Percentiles rank a stretch among this genome's conserved stretches.
Evolutionary conservation across 1,140 invertebrate genomes (phyloP).

Genomic region (Gonioctena quinquepunctata): DNA sequence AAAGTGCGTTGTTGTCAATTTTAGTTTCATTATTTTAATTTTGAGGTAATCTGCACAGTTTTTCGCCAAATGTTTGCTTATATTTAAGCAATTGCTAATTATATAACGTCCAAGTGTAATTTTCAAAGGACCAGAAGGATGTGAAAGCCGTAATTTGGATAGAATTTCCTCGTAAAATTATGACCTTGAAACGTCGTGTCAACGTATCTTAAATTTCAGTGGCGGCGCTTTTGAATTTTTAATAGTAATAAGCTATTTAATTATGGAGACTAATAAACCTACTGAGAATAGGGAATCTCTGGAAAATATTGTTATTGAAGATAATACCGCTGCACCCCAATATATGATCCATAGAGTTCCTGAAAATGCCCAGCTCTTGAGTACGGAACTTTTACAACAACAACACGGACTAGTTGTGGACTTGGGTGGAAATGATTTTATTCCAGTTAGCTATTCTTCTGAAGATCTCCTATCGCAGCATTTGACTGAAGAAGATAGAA

Average conservation of each 20-base stretch:
- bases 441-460: slow-evolving; percentile 53
- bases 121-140: neutral
- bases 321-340: slow-evolving; percentile 41
- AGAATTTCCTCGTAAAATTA: slow-evolving; percentile 28
- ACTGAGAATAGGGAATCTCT: slow-evolving; percentile 35
- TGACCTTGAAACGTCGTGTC: slow-evolving; percentile 54
- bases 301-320: slow-evolving; percentile 49
- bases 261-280: slow-evolving; percentile 23
- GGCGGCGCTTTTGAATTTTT: slow-evolving; percentile 38
- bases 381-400: slow-evolving; percentile 49
- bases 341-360: slow-evolving; percentile 51
- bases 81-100: neutral
- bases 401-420: slow-evolving; percentile 53
- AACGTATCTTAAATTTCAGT: slow-evolving; percentile 37
- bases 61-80: neutral
- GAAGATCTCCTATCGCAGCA: slow-evolving; percentile 52
- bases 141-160: neutral
- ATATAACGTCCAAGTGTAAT: slow-evolving; percentile 18
- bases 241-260: slow-evolving; percentile 9
- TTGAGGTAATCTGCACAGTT: slow-evolving; percentile 22
- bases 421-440: slow-evolving; percentile 51
- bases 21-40: slow-evolving; percentile 37
- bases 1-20: slow-evolving; percentile 51
- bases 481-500: slow-evolving; percentile 59
- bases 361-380: slow-evolving; percentile 48